phyloP scores from a whole-genome alignment of 2,113 vertebrate species.

The Nestor notabilis region DNA sequence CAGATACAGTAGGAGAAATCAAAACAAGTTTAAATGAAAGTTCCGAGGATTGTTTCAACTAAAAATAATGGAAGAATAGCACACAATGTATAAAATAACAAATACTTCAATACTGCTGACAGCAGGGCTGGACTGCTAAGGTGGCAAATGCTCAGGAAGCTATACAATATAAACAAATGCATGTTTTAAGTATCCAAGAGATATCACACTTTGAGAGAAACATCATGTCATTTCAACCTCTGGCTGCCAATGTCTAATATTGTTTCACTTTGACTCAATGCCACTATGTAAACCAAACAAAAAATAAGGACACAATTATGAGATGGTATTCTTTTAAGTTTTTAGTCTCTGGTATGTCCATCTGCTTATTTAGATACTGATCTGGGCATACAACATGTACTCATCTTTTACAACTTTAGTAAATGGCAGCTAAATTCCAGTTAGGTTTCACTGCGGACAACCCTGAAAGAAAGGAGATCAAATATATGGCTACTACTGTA shows the following conservation, averaged over 20 bases:
- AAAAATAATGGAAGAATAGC: constrained; percentile 22
- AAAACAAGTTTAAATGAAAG: constrained; percentile 41
- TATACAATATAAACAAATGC: constrained; percentile 20
- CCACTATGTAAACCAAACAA: background rate
- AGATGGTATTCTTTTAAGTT: background rate
- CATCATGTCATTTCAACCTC: background rate
- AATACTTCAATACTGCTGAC: constrained; percentile 51
- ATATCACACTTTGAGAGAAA: background rate
- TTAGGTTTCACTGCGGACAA: background rate
- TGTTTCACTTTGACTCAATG: background rate
- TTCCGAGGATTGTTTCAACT: background rate
- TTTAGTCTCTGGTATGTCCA: background rate
- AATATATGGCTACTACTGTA: background rate
- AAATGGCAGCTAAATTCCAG: background rate
- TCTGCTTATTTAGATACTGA: background rate
- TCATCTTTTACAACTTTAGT: background rate
- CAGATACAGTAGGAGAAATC: background rate
- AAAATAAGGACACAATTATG: background rate
- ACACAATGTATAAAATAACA: constrained; percentile 32
- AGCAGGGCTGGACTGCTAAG: constrained; percentile 28
- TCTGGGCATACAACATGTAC: background rate
- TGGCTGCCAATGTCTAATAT: background rate
- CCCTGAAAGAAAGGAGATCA: background rate
- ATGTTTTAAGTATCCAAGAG: background rate
- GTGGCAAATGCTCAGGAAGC: constrained; percentile 25